Evolutionary conservation across 2,888 invertebrate genomes (phyloP).

Genomic region (Calephelis perditalis): DNA sequence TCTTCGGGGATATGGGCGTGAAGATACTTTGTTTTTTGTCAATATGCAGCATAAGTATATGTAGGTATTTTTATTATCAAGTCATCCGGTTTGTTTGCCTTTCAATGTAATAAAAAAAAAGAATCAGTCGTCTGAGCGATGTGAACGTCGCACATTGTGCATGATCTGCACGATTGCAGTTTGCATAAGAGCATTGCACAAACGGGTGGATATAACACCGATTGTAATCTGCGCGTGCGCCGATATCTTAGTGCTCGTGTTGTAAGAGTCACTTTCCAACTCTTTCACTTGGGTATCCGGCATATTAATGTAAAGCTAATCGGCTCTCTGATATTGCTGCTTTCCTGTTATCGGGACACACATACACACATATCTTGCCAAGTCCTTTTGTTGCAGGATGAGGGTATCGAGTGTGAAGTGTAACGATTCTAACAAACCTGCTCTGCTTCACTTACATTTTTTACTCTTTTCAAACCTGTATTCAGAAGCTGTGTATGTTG

Average conservation of each 20-base stretch:
- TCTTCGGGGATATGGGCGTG: no score
- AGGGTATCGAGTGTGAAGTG: no score
- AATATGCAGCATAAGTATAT: no score
- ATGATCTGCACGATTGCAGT: constrained; percentile 63
- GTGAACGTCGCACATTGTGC: constrained; percentile 48
- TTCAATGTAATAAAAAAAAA: neutral
- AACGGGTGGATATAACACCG: constrained; percentile 55
- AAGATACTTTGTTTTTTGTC: no score
- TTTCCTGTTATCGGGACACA: neutral
- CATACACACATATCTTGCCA: no score
- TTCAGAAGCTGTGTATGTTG: no score
- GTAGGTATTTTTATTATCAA: constrained; percentile 20
- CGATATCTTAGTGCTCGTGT: constrained; percentile 52
- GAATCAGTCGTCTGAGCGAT: neutral
- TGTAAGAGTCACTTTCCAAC: constrained; percentile 59
- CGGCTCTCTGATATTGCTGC: neutral
- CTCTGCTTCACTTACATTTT: no score
- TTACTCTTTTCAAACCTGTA: no score
- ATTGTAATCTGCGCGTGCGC: constrained; percentile 68
- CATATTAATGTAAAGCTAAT: constrained; percentile 8
- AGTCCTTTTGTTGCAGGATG: no score
- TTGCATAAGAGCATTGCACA: constrained; percentile 68
- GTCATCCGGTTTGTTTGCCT: neutral
- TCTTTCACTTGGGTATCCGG: constrained; percentile 46
- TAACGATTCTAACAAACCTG: no score